Conservation (phyloP, 2,113 vertebrate species). For the Sciurus niger region DNA sequence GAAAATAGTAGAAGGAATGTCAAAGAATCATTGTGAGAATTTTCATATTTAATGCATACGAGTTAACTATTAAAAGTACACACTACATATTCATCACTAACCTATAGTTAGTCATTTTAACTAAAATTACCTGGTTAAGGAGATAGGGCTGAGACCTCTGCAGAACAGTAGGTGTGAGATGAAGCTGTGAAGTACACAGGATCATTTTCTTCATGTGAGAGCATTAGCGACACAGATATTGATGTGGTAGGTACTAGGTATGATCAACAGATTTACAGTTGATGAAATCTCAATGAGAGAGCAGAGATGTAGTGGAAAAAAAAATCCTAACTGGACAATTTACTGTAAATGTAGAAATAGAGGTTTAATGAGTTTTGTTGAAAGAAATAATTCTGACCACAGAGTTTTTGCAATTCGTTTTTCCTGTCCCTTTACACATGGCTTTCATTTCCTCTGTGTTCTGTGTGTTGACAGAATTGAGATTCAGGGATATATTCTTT, state of each 20-base stretch:
- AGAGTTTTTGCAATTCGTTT: neutral
- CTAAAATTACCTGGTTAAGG: neutral
- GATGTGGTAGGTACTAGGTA: neutral
- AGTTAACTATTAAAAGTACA: neutral
- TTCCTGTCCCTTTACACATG: too few species aligned
- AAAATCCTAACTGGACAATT: neutral
- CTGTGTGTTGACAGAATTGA: neutral
- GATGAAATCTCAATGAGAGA: neutral
- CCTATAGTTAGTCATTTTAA: neutral
- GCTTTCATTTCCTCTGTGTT: neutral
- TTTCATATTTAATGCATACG: neutral
- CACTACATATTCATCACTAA: neutral
- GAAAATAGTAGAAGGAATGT: neutral
- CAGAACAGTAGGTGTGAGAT: neutral
- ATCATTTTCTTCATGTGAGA: neutral
- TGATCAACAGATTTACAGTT: neutral
- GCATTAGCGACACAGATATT: neutral
- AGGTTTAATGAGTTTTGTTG: neutral
- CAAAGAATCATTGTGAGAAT: neutral
- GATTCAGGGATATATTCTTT: neutral
- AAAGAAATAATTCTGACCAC: neutral
- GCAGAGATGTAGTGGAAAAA: neutral
- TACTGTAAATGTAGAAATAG: constrained; percentile 13
- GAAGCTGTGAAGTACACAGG: neutral
- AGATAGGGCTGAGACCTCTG: neutral